phyloP scores from a whole-genome alignment of 2,888 invertebrate genomes.

The Elmis aenea region DNA sequence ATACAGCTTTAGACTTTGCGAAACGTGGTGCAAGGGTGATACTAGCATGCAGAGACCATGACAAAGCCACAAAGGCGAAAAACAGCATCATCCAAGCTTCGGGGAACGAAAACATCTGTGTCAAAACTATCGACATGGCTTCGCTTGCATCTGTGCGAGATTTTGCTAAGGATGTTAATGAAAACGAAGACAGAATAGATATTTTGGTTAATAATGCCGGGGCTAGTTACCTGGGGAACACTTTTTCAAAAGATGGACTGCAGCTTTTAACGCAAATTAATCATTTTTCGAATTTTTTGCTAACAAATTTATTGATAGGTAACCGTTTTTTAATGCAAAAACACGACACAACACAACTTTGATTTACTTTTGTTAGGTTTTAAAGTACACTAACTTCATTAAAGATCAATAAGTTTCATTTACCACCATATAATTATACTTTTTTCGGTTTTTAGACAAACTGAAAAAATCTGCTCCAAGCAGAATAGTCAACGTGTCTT shows the following conservation, averaged over 20 bases:
- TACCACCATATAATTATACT: too few relatives aligned
- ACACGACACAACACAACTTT: too few relatives aligned
- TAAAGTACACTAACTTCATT: too few relatives aligned
- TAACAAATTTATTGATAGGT: constrained; percentile 61
- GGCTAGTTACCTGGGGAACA: constrained; percentile 47
- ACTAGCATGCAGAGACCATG: constrained; percentile 49
- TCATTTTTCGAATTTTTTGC: constrained; percentile 66
- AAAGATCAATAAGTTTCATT: too few relatives aligned
- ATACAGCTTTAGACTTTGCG: constrained; percentile 47
- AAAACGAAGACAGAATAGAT: constrained; percentile 53
- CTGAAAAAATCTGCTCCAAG: constrained; percentile 40
- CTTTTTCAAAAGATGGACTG: constrained; percentile 59
- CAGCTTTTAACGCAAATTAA: constrained; percentile 66
- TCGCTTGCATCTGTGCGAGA: constrained; percentile 54
- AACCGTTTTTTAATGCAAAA: constrained; percentile 19
- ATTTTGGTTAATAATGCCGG: constrained; percentile 65
- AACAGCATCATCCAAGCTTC: constrained; percentile 39
- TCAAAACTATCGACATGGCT: constrained; percentile 51
- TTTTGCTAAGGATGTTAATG: constrained; percentile 57
- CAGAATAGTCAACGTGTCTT: constrained; percentile 33
- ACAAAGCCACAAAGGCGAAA: constrained; percentile 36
- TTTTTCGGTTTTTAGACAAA: too few relatives aligned
- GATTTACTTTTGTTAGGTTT: too few relatives aligned
- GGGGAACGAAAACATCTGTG: constrained; percentile 40
- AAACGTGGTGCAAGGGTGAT: constrained; percentile 51